Percentiles rank a stretch among this genome's conserved stretches.
Conservation (phyloP, 2,888 invertebrate genomes). For the Salpingus planirostris region DNA sequence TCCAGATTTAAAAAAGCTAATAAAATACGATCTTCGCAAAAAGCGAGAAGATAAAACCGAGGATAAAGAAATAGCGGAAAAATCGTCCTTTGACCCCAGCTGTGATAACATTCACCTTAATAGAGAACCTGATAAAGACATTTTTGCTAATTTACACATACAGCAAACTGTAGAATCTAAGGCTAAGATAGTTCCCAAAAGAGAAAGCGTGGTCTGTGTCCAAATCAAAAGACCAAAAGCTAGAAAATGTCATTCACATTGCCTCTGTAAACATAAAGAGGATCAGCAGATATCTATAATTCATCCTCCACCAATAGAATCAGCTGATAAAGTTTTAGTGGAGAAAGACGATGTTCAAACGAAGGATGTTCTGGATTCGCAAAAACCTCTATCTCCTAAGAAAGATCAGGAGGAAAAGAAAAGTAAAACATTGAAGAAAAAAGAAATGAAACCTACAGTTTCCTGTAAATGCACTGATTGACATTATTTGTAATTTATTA, state of each 20-base stretch:
- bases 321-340: constrained; percentile 1
- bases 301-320: not conserved
- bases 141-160: constrained; percentile 35
- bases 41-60: constrained; percentile 13
- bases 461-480: constrained; percentile 9
- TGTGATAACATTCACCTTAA: not conserved
- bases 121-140: constrained; percentile 11
- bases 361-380: not conserved
- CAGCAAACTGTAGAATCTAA: constrained; percentile 39
- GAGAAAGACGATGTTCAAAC: constrained; percentile 7
- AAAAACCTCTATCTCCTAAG: not conserved
- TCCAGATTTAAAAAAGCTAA: constrained; percentile 58
- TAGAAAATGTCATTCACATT: not conserved
- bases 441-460: constrained; percentile 9
- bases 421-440: not conserved
- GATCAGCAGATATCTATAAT: not conserved
- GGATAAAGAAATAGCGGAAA: constrained; percentile 1
- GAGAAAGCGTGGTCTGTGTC: constrained; percentile 26
- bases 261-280: constrained; percentile 1
- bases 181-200: constrained; percentile 30
- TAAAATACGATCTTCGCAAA: constrained; percentile 49
- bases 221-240: constrained; percentile 19
- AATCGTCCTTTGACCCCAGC: no score
- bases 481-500: not conserved
- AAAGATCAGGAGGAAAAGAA: not conserved